Evolutionary conservation across 2,113 vertebrate genomes (phyloP).

Genomic region (Syngnathus typhle): DNA sequence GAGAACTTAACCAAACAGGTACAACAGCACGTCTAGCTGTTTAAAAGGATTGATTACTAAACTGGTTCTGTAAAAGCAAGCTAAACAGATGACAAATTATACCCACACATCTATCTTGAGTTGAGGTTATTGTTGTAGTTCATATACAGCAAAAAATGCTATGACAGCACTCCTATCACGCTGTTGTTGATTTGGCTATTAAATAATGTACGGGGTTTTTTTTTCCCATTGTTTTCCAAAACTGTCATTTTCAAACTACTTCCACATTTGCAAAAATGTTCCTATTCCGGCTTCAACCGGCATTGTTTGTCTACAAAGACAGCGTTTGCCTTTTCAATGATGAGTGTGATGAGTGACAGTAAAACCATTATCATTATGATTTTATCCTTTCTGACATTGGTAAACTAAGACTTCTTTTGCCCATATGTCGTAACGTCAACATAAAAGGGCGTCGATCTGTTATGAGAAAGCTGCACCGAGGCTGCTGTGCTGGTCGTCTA

Average conservation of each 20-base stretch:
- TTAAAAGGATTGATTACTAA: background rate
- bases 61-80: background rate
- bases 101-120: background rate
- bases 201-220: background rate
- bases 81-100: background rate
- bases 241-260: background rate
- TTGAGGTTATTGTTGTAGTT: background rate
- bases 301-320: too few species aligned
- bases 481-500: too few species aligned
- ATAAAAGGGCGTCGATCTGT: too few species aligned
- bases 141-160: background rate
- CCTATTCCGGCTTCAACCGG: too few species aligned
- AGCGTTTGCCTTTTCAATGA: too few species aligned
- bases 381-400: too few species aligned
- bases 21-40: background rate
- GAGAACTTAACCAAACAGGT: constrained; percentile 30
- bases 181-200: background rate
- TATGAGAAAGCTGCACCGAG: too few species aligned
- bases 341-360: too few species aligned
- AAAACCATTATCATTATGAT: background rate
- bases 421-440: too few species aligned
- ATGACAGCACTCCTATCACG: background rate
- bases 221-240: background rate
- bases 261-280: too few species aligned
- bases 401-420: too few species aligned